phyloP scores from a whole-genome alignment of 2,888 invertebrate species.

The Cephus rjabovi region DNA sequence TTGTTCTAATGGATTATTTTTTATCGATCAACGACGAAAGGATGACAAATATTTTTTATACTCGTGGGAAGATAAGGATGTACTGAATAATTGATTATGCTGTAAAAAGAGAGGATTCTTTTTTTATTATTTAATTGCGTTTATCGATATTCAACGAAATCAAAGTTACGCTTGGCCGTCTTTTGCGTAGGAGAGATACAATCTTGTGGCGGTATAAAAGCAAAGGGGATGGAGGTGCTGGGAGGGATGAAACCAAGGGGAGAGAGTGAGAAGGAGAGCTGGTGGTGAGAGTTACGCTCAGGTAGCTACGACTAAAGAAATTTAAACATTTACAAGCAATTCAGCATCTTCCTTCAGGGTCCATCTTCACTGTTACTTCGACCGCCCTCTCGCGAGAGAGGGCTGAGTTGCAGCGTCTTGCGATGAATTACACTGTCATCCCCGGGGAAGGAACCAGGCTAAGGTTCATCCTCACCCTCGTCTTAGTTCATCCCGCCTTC shows the following conservation, averaged over 20 bases:
- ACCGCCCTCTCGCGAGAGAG: not conserved
- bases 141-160: not conserved
- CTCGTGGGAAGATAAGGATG: too few species aligned
- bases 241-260: not conserved
- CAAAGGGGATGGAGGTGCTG: not conserved
- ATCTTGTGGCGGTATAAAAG: not conserved
- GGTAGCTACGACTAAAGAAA: not conserved
- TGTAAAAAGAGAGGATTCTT: not conserved
- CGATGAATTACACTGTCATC: constrained; percentile 4
- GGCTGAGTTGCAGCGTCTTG: constrained; percentile 7
- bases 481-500: constrained; percentile 33
- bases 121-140: not conserved
- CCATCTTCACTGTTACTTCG: constrained; percentile 3
- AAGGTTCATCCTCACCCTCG: constrained; percentile 27
- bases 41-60: too few species aligned
- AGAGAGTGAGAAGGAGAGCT: not conserved
- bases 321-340: constrained; percentile 24
- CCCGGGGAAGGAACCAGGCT: not conserved
- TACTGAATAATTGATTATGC: too few species aligned
- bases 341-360: constrained; percentile 12
- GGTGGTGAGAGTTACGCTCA: not conserved
- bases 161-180: not conserved
- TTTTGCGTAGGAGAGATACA: not conserved
- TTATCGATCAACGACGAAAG: too few species aligned
- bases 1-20: too few species aligned